Conservation (phyloP, 2,113 vertebrate genomes). For the Ifrita kowaldi region DNA sequence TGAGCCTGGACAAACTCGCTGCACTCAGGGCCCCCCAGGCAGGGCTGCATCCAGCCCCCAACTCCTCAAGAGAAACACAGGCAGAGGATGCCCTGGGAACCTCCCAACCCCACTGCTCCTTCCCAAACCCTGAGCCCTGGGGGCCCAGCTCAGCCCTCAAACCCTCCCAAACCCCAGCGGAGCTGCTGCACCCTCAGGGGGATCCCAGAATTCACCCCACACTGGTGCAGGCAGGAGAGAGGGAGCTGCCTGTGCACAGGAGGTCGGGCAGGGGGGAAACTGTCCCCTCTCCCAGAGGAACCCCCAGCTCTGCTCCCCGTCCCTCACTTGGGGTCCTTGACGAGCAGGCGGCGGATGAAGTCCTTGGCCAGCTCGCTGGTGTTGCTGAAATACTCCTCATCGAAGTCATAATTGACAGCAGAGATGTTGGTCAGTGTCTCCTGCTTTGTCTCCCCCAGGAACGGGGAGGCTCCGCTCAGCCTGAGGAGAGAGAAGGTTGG, state of each 20-base stretch:
- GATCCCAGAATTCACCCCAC: not conserved
- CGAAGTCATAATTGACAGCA: constrained; percentile 94
- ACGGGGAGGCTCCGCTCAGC: constrained; percentile 90
- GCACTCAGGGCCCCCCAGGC: not conserved
- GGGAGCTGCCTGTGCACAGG: not conserved
- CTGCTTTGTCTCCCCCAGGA: constrained; percentile 95
- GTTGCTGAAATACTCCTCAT: constrained; percentile 95
- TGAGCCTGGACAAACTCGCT: not conserved
- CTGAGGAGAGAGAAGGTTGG: constrained; percentile 24
- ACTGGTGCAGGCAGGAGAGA: not conserved
- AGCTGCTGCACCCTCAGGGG: not conserved
- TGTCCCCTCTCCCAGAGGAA: not conserved
- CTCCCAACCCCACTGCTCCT: not conserved
- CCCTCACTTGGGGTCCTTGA: constrained; percentile 94
- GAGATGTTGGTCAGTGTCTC: constrained; percentile 98
- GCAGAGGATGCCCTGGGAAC: not conserved
- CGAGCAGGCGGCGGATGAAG: constrained; percentile 92
- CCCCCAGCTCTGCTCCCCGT: not conserved
- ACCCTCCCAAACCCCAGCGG: not conserved
- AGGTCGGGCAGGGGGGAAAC: not conserved
- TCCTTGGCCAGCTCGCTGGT: constrained; percentile 97
- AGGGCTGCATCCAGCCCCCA: not conserved
- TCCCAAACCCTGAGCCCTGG: not conserved
- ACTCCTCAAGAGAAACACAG: not conserved
- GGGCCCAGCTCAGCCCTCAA: not conserved